Conservation (phyloP, 2,888 invertebrate species). For the Conomelus anceps region DNA sequence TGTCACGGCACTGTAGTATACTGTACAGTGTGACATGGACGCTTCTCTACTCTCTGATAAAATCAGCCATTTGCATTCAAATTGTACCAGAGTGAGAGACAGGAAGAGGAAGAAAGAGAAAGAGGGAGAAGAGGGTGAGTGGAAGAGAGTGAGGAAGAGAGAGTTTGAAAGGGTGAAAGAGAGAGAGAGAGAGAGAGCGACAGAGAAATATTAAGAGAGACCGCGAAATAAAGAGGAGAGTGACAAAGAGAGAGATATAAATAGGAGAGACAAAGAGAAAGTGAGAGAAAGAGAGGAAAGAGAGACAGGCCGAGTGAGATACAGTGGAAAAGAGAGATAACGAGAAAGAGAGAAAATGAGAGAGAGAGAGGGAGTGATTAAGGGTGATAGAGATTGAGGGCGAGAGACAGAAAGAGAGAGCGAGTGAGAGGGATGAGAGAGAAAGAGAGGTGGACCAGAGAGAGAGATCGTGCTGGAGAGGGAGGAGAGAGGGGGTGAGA, state of each 20-base stretch:
- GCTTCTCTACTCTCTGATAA: background rate
- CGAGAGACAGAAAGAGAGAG: background rate
- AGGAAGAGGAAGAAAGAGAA: constrained; percentile 9
- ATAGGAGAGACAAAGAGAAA: background rate
- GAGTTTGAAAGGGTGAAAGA: too few species aligned
- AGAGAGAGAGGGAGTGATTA: background rate
- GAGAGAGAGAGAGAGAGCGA: too few species aligned
- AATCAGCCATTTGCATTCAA: background rate
- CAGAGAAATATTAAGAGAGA: too few species aligned
- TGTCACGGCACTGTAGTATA: background rate
- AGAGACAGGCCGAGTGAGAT: too few species aligned
- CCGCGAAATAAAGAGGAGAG: too few species aligned
- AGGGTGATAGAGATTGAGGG: background rate
- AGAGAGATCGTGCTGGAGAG: too few species aligned
- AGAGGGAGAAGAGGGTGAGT: background rate
- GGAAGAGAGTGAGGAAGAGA: background rate
- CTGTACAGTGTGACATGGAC: background rate
- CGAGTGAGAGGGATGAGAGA: too few species aligned
- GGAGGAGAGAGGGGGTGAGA: background rate
- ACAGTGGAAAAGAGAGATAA: constrained; percentile 15
- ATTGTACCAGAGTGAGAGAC: background rate
- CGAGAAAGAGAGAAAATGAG: background rate
- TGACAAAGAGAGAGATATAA: too few species aligned
- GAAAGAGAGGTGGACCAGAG: too few species aligned
- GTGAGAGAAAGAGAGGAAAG: constrained; percentile 2